These are phyloP conservation scores for Chloropsis hardwickii DNA, from an alignment of 2,113 vertebrate genomes.

Conservation along the genomic window DNA sequence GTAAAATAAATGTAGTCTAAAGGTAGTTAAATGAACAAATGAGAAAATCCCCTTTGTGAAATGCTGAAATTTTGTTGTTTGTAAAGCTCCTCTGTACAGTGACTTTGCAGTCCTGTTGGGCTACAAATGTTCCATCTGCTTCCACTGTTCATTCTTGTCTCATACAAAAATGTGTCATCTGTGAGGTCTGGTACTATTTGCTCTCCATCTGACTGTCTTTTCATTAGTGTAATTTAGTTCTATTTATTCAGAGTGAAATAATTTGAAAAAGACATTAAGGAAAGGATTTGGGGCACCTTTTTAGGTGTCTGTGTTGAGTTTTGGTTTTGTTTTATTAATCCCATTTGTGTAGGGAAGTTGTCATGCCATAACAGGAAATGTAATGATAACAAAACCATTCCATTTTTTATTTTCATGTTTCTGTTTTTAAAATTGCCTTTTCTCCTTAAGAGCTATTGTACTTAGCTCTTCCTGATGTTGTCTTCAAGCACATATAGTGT, in stretches of 20 bases:
- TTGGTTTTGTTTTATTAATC: background rate
- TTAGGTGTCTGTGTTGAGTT: background rate
- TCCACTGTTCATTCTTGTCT: background rate
- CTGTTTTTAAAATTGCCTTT: background rate
- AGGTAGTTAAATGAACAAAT: background rate
- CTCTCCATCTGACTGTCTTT: background rate
- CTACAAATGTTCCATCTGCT: conserved; percentile 18
- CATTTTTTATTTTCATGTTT: background rate
- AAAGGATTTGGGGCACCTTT: background rate
- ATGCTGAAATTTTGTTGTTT: background rate
- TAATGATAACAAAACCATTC: background rate
- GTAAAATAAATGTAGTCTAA: background rate
- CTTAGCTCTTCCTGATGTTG: background rate
- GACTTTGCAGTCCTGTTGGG: background rate
- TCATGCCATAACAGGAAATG: background rate
- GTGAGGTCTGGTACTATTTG: conserved; percentile 2
- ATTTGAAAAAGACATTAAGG: background rate
- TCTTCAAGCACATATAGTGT: background rate
- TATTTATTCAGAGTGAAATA: background rate
- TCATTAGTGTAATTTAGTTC: background rate
- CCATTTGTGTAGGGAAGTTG: background rate
- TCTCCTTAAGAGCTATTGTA: background rate
- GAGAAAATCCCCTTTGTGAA: background rate
- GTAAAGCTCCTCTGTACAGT: background rate
- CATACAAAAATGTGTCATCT: background rate